Evolutionary conservation across 2,113 vertebrate species (phyloP), one percentile per base, ranked within the genome.

Genomic region (Chrysemys picta): DNA sequence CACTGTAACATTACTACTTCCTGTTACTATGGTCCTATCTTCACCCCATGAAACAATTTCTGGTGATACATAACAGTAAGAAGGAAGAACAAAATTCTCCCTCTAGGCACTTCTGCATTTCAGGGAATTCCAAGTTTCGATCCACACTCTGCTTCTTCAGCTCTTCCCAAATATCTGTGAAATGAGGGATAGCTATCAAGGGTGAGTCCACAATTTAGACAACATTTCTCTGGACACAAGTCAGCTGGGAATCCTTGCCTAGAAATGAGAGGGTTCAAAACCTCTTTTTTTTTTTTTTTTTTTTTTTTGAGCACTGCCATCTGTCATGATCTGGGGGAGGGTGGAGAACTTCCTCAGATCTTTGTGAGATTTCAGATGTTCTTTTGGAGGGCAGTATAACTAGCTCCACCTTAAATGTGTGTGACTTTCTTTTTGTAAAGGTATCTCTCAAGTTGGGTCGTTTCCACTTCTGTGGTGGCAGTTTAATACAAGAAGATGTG

Each of bases 391-490:
- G 29, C 49, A 86, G 83, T 0, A 0, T 57, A 53, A 38, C 3
- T 89, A 8, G 6, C 5, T 6, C 38, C 8, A 75, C 59, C 82
- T 88, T 35, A 69, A 89, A 65, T 0, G 0, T 59, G 86, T 8
- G 35, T 14, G 19, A 50, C 57, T 45, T 76, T 21, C 24, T 87
- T 76, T 84, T 45, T 91, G 57, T 80, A 31, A 65, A 95, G 80
- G 79, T 94, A 6, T 85, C 83, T n/a, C 29, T 97, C 53, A 85
- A 95, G 75, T 22, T 52, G 52, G 49, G 75, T 5, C 8, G 2
- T 47, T 89, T 80, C 56, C 56, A 87, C 59, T 91, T 91, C 65
- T 86, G 94, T 3, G 90, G 91, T 13, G 82, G 91, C 2, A 42
- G 25, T 38, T 90, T 95, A 82, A 50, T 91, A 53, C 5, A 2